Percentiles rank a stretch among this genome's conserved stretches.
Conservation (phyloP, 2,797 vertebrate species). For the Tenualosa thibaudeaui region DNA sequence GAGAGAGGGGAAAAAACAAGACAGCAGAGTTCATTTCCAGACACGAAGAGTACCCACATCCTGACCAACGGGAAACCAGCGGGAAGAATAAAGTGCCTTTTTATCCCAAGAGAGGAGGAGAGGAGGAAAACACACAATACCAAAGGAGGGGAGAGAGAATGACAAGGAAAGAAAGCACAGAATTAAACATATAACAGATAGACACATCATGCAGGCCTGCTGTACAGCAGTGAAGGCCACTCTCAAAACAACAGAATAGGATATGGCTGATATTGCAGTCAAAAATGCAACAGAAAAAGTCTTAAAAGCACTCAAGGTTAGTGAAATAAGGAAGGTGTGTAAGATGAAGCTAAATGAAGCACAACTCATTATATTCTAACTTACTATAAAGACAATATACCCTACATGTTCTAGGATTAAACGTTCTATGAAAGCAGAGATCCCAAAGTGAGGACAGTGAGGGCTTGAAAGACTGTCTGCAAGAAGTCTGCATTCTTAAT, state of each 20-base stretch:
- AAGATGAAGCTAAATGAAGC: background rate
- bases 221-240: background rate
- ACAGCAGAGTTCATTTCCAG: slow-evolving; percentile 29
- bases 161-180: background rate
- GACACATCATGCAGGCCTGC: background rate
- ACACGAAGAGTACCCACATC: slow-evolving; percentile 56
- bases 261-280: background rate
- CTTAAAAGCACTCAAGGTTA: background rate
- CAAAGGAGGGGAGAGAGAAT: slow-evolving; percentile 22
- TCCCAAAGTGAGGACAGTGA: too few relatives aligned
- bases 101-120: slow-evolving; percentile 35
- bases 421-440: too few relatives aligned
- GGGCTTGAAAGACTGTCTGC: too few relatives aligned
- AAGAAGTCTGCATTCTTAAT: too few relatives aligned
- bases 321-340: background rate
- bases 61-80: slow-evolving; percentile 43
- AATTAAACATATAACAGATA: slow-evolving; percentile 18
- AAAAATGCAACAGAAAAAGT: background rate
- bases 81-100: slow-evolving; percentile 49
- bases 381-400: too few relatives aligned
- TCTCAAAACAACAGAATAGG: background rate
- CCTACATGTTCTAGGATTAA: too few relatives aligned
- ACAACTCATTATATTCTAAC: background rate
- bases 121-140: background rate
- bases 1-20: slow-evolving; percentile 19